Evolutionary conservation across 1,140 invertebrate species (phyloP).

Genomic region (Ylistrum balloti): DNA sequence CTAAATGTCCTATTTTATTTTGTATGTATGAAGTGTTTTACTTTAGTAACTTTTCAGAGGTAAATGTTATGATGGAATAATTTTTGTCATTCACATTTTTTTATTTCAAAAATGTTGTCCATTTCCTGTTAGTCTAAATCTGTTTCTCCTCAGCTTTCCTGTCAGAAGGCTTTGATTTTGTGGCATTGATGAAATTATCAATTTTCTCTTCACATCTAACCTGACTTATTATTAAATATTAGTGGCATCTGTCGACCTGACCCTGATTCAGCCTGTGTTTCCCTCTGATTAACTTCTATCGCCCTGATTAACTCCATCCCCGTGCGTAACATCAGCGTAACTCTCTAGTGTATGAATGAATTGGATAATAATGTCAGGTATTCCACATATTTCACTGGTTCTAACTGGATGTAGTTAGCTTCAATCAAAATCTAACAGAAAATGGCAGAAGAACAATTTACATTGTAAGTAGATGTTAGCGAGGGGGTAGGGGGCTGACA

Average conservation of each 20-base stretch:
- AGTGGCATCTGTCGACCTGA: background rate
- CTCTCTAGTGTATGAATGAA: background rate
- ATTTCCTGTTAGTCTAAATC: background rate
- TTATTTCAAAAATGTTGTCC: background rate
- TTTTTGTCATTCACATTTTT: background rate
- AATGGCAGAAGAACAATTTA: slow-evolving; percentile 27
- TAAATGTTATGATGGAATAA: background rate
- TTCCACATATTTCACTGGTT: slow-evolving; percentile 14
- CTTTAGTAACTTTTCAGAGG: too few species aligned
- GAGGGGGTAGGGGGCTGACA: background rate
- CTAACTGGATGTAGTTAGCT: slow-evolving; percentile 31
- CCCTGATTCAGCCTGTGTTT: background rate
- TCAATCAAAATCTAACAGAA: slow-evolving; percentile 35
- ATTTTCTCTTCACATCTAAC: background rate
- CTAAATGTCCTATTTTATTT: too few species aligned
- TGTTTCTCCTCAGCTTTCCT: background rate
- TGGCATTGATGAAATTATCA: background rate
- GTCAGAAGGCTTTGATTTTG: background rate
- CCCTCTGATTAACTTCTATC: background rate
- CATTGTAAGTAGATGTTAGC: slow-evolving; percentile 11
- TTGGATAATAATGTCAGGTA: slow-evolving; percentile 8
- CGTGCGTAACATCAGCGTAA: background rate
- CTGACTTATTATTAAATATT: background rate
- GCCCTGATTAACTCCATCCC: background rate
- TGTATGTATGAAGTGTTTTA: too few species aligned